Evolutionary conservation across 2,888 invertebrate genomes (phyloP).

Genomic region (Sarcophaga variegata): DNA sequence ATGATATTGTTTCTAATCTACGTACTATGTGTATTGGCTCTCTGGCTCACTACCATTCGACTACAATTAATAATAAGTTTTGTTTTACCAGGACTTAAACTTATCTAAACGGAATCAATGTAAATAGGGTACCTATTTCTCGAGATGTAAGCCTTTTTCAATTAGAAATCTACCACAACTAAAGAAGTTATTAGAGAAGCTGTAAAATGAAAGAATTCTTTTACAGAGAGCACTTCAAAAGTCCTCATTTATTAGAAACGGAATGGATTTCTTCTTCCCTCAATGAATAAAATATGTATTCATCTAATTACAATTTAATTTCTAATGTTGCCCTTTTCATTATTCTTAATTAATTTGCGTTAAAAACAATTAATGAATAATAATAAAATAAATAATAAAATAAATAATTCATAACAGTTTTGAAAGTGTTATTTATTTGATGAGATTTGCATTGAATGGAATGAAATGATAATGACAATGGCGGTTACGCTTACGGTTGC

Average conservation of each 20-base stretch:
- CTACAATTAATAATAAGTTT: too few relatives aligned
- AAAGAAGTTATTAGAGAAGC: too few relatives aligned
- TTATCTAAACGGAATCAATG: too few relatives aligned
- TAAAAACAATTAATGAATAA: not conserved
- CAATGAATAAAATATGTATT: not conserved
- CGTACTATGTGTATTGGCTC: too few relatives aligned
- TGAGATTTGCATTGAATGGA: constrained; percentile 33
- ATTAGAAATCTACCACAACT: too few relatives aligned
- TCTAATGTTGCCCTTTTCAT: not conserved
- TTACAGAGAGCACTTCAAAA: not conserved
- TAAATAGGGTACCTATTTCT: too few relatives aligned
- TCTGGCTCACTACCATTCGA: too few relatives aligned
- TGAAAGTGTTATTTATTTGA: not conserved
- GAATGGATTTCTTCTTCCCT: constrained; percentile 6
- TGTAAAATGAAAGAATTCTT: too few relatives aligned
- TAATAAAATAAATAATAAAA: not conserved
- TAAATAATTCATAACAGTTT: constrained; percentile 9
- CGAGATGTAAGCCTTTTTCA: too few relatives aligned
- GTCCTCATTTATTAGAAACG: not conserved
- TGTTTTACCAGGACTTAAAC: too few relatives aligned
- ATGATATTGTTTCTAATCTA: too few relatives aligned
- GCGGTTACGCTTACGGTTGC: not conserved
- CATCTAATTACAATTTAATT: not conserved
- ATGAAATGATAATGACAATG: constrained; percentile 12
- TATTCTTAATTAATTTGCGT: not conserved